phyloP scores from a whole-genome alignment of 1,140 invertebrate genomes.

The Microplitis demolitor region DNA sequence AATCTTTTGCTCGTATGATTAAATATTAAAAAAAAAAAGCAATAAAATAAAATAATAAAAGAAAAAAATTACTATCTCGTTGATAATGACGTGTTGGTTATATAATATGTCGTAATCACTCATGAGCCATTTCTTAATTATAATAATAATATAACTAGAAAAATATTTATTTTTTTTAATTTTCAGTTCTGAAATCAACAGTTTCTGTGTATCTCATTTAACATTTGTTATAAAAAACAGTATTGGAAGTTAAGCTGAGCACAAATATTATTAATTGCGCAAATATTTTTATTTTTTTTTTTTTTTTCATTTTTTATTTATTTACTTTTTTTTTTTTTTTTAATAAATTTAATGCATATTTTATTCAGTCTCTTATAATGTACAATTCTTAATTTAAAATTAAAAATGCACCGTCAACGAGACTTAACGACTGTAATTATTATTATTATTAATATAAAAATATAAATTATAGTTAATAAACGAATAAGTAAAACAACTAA shows the following conservation, averaged over 20 bases:
- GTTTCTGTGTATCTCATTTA: constrained; percentile 29
- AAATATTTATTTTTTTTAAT: constrained; percentile 27
- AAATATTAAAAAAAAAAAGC: neutral
- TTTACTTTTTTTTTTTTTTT: neutral
- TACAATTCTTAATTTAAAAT: neutral
- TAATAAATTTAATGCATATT: neutral
- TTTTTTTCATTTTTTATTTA: neutral
- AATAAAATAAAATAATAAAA: neutral
- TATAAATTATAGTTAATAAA: too few relatives aligned
- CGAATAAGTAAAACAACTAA: too few relatives aligned
- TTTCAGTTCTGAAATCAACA: constrained; percentile 33
- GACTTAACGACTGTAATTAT: neutral
- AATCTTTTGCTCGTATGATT: neutral
- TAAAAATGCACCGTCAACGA: neutral
- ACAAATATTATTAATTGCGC: constrained; percentile 17
- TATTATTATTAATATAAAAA: neutral
- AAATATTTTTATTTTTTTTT: neutral
- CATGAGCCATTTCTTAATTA: constrained; percentile 18
- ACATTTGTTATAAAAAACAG: constrained; percentile 21
- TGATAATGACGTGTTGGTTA: constrained; percentile 55
- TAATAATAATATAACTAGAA: constrained; percentile 31
- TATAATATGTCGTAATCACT: constrained; percentile 17
- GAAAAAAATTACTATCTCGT: constrained; percentile 60
- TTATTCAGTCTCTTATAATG: neutral
- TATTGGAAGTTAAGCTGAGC: constrained; percentile 28